A percentile compares a stretch with the other conserved stretches of the same genome.
Conservation (phyloP, 2,797 vertebrate genomes). For the Coilia nasus region DNA sequence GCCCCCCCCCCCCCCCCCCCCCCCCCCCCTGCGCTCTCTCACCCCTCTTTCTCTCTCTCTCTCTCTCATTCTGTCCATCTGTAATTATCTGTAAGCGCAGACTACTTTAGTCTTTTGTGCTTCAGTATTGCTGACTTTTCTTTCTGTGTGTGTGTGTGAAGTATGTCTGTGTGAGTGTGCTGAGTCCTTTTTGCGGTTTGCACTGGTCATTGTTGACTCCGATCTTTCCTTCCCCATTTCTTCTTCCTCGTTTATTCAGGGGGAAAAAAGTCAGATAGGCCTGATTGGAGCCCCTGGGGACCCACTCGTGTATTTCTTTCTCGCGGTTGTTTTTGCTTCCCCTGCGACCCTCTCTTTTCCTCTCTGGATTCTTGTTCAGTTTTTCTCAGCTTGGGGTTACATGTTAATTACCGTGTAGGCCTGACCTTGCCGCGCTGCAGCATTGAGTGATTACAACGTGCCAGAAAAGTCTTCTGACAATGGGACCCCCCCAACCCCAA, state of each 20-base stretch:
- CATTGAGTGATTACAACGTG: constrained; percentile 54
- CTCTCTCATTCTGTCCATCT: background rate
- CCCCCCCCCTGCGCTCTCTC: constrained; percentile 23
- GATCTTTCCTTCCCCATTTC: background rate
- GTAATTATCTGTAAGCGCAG: constrained; percentile 48
- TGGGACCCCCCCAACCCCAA: constrained; percentile 28
- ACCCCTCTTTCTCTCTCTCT: constrained; percentile 29
- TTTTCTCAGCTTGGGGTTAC: constrained; percentile 57
- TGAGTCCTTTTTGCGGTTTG: constrained; percentile 29
- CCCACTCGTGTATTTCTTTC: constrained; percentile 36
- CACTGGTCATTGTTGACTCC: constrained; percentile 43
- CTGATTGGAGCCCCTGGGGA: constrained; percentile 59
- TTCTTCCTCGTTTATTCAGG: background rate
- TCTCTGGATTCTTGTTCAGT: constrained; percentile 56
- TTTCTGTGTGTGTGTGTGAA: too few relatives aligned
- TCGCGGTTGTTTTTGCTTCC: constrained; percentile 37
- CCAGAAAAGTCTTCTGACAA: constrained; percentile 47
- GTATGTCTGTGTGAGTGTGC: too few relatives aligned
- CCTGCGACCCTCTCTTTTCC: constrained; percentile 34
- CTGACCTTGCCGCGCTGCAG: constrained; percentile 52
- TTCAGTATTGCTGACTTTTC: constrained; percentile 35
- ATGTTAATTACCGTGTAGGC: constrained; percentile 57
- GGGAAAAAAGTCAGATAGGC: background rate
- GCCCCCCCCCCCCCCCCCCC: background rate
- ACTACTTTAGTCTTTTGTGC: constrained; percentile 44